Evolutionary conservation across 1,140 invertebrate genomes (phyloP), one percentile per base, ranked within the genome.

Genomic region (Formica selysi): DNA sequence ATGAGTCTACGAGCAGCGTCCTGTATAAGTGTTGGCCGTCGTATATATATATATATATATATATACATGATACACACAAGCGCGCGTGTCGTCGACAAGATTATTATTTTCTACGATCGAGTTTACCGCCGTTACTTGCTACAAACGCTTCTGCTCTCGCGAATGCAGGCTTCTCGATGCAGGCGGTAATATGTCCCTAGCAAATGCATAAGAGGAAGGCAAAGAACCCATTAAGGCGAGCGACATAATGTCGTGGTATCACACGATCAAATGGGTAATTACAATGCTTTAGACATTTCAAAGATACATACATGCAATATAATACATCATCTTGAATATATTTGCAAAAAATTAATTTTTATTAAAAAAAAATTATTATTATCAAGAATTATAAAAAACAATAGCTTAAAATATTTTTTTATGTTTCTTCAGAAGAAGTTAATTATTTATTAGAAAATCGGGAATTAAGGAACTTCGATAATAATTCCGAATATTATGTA

Each of bases 41-140:
- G n/a, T 65, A 13, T 48, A 29, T 65, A 36, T 19, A 41, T 51
- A 8, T 54, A 8, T 54, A 38, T 13, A 32, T 22, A 4, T 68
- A 38, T 38, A 38, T 38, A 32, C 29, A 36, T 54, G n/a, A 32
- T 32, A 29, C 26, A 67, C 83, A 85, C 38, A 85, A 19, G 11
- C 0, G 29, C 36, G 36, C 8, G 59, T n/a, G 51, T 41, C 59
- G 32, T 64, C 85, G 65, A 61, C 73, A 68, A 85, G 70, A 78
- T 85, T 76, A 85, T 85, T 85, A 85, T 76, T 85, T 85, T 85
- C 81, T 78, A 36, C 76, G 61, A 78, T 78, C 59, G 73, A 76
- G 73, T 78, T 85, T 85, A 44, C 73, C 61, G 16, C 3, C 73
- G 44, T 54, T 78, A 38, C 65, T 38, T 41, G 48, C 76, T 54